phyloP scores from a whole-genome alignment of 2,888 invertebrate species.

The Cotesia congregata region DNA sequence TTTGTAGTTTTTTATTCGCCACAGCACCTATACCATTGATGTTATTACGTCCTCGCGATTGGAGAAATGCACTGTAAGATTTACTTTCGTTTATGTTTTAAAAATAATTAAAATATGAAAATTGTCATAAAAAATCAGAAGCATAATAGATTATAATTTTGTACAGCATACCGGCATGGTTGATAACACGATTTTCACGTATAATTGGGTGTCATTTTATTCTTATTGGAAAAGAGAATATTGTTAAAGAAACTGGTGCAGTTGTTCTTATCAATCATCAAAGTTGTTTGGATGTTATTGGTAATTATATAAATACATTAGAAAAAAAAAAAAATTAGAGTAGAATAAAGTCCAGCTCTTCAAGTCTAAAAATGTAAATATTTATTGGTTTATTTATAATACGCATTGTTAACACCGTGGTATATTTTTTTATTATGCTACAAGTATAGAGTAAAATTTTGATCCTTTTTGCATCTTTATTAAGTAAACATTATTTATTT shows the following conservation, averaged over 20 bases:
- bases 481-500: no score
- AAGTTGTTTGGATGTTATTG: conserved; percentile 86
- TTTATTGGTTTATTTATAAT: no score
- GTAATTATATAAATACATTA: conserved; percentile 71
- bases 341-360: no score
- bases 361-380: no score
- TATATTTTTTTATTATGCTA: no score
- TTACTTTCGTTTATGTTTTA: background rate
- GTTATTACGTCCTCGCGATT: conserved; percentile 80
- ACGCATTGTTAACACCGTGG: no score
- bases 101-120: conserved; percentile 6
- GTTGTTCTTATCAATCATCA: conserved; percentile 92
- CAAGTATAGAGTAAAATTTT: no score
- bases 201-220: conserved; percentile 80
- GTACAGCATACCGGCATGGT: conserved; percentile 79
- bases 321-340: background rate
- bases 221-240: conserved; percentile 83
- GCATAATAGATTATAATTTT: conserved; percentile 42
- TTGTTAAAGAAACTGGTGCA: conserved; percentile 81
- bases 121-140: conserved; percentile 9
- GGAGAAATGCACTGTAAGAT: conserved; percentile 86
- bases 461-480: no score
- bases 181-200: conserved; percentile 73
- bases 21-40: conserved; percentile 82
- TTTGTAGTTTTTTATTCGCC: conserved; percentile 76